Percentiles rank a stretch among this genome's conserved stretches.
Conservation (phyloP, 1,140 invertebrate genomes). For the Berghia stephanieae region DNA sequence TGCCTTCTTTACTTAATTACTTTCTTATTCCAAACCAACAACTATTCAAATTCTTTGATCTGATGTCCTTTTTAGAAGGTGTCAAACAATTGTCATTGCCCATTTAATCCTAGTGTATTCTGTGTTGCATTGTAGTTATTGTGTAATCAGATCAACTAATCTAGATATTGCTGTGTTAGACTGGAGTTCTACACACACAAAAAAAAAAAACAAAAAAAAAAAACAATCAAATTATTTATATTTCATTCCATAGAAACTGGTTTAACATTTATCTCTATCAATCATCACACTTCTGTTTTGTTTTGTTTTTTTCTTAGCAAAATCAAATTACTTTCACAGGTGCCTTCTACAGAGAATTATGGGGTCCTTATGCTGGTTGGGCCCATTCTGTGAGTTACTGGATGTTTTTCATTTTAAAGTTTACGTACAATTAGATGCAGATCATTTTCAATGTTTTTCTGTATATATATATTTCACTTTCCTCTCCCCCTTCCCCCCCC, state of each 20-base stretch:
- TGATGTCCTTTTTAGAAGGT: background rate
- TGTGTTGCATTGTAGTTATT: no score
- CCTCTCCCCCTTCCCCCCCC: no score
- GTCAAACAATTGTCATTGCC: no score
- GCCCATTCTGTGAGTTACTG: constrained; percentile 82
- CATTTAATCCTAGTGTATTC: no score
- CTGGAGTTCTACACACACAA: background rate
- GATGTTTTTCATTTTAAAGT: background rate
- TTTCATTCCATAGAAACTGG: background rate
- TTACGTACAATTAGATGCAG: background rate
- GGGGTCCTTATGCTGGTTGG: constrained; percentile 92
- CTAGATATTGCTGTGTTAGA: background rate
- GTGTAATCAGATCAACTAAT: no score
- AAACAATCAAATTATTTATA: background rate
- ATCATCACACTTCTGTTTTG: background rate
- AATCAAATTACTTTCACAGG: constrained; percentile 61
- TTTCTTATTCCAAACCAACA: no score
- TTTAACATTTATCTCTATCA: background rate
- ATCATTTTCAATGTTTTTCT: background rate
- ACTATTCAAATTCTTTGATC: background rate
- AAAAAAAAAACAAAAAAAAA: background rate
- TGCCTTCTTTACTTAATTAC: no score
- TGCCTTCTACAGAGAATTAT: constrained; percentile 81
- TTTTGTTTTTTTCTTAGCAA: constrained; percentile 22
- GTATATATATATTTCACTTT: background rate